These are phyloP conservation scores for Streblospio benedicti DNA, from an alignment of 1,140 invertebrate genomes.

Conservation along the genomic window DNA sequence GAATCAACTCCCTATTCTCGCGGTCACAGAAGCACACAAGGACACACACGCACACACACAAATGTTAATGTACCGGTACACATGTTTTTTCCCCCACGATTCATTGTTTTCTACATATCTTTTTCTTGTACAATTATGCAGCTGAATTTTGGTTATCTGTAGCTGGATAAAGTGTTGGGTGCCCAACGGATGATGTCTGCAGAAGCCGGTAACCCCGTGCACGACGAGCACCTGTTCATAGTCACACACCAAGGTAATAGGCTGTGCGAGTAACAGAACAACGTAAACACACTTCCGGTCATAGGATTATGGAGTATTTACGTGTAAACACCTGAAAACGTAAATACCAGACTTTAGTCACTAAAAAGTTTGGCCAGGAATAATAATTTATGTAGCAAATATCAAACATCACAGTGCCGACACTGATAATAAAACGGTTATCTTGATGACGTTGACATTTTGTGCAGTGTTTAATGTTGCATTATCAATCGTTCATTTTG, in stretches of 20 bases:
- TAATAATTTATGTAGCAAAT: neutral
- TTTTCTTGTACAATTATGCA: no score
- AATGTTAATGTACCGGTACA: no score
- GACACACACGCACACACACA: no score
- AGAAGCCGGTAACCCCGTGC: constrained; percentile 64
- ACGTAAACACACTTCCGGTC: no score
- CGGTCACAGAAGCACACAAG: no score
- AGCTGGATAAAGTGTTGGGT: constrained; percentile 76
- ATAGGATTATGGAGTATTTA: neutral
- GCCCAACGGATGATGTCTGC: constrained; percentile 76
- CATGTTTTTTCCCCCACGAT: no score
- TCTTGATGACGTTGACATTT: no score
- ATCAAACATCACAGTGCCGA: neutral
- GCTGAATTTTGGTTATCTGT: constrained; percentile 15
- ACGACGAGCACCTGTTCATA: constrained; percentile 97
- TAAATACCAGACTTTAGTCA: neutral
- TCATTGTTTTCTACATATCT: no score
- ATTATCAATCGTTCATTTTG: no score
- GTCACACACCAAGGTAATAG: constrained; percentile 87
- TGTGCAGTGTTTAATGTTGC: no score
- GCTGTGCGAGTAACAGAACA: neutral
- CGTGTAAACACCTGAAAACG: neutral
- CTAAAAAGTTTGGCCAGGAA: neutral
- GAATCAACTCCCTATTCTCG: no score
- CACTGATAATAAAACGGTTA: no score